Evolutionary conservation across 30 jellyfish, hydroid and myxozoan species (phyloP).

Genomic region (Mastigias papua): DNA sequence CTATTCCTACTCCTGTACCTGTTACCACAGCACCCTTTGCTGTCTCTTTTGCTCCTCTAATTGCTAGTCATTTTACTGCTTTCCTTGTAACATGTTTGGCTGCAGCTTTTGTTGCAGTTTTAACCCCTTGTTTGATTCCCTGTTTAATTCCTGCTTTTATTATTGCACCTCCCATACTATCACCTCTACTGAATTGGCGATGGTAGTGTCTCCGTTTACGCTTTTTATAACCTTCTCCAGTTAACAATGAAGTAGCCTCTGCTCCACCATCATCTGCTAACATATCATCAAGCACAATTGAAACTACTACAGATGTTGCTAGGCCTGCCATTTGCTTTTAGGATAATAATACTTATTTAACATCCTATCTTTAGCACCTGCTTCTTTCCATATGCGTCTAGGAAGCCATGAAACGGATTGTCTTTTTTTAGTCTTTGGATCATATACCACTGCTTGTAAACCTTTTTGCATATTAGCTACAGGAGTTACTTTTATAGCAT

Average conservation of each 20-base stretch:
- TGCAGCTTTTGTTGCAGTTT: too few relatives aligned
- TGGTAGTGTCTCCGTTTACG: too few relatives aligned
- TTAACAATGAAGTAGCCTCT: not conserved
- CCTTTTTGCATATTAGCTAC: not conserved
- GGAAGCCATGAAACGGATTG: too few relatives aligned
- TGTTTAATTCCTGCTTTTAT: not conserved
- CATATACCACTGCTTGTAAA: too few relatives aligned
- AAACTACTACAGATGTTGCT: not conserved
- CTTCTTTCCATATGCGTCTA: not conserved
- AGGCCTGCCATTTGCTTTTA: not conserved
- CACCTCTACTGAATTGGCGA: too few relatives aligned
- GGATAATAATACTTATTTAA: not conserved
- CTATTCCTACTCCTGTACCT: not conserved
- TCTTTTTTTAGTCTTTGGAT: too few relatives aligned
- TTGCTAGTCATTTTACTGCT: not conserved
- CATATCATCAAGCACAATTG: conserved; percentile 12
- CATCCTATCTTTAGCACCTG: not conserved
- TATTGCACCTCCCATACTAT: not conserved
- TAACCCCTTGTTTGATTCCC: not conserved
- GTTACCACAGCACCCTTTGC: not conserved
- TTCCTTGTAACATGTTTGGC: not conserved
- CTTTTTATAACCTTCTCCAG: not conserved
- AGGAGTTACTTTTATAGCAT: not conserved
- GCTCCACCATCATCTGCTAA: conserved; percentile 10
- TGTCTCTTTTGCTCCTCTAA: not conserved